These are phyloP conservation scores for Ashinkailepas kermadecensis DNA, from an alignment of 2,888 invertebrate genomes.

Conservation along the genomic window DNA sequence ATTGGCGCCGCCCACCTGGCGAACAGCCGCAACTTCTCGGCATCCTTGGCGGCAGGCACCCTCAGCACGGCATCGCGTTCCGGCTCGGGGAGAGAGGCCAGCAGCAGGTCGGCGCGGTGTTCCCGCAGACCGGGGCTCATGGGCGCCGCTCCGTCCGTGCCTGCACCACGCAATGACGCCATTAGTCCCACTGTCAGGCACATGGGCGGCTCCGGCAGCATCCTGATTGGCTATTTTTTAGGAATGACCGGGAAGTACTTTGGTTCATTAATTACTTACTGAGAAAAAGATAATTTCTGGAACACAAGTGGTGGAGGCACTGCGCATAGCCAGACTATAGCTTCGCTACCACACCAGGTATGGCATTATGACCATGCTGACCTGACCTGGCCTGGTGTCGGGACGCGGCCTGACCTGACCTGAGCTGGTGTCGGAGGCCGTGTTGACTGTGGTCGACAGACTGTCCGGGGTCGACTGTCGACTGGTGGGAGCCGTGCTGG, in stretches of 20 bases:
- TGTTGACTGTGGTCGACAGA: neutral
- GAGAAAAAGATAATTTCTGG: too few relatives aligned
- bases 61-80: constrained; percentile 56
- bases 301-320: too few relatives aligned
- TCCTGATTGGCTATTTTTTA: too few relatives aligned
- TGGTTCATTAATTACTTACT: too few relatives aligned
- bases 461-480: constrained; percentile 22
- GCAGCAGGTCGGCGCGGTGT: constrained; percentile 36
- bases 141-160: constrained; percentile 28
- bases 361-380: too few relatives aligned
- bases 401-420: neutral
- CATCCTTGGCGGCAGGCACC: constrained; percentile 64
- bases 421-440: constrained; percentile 15
- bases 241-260: too few relatives aligned
- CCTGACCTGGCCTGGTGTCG: too few relatives aligned
- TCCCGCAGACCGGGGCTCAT: constrained; percentile 27
- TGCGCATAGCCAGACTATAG: too few relatives aligned
- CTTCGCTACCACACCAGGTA: too few relatives aligned
- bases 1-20: constrained; percentile 44
- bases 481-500: constrained; percentile 9
- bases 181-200: too few relatives aligned
- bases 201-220: too few relatives aligned
- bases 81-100: constrained; percentile 36
- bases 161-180: constrained; percentile 12
- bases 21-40: constrained; percentile 66